These are phyloP conservation scores for Tethya wilhelma DNA, from an alignment of 37 sponge, comb jelly and placozoan genomes.

Conservation along the genomic window DNA sequence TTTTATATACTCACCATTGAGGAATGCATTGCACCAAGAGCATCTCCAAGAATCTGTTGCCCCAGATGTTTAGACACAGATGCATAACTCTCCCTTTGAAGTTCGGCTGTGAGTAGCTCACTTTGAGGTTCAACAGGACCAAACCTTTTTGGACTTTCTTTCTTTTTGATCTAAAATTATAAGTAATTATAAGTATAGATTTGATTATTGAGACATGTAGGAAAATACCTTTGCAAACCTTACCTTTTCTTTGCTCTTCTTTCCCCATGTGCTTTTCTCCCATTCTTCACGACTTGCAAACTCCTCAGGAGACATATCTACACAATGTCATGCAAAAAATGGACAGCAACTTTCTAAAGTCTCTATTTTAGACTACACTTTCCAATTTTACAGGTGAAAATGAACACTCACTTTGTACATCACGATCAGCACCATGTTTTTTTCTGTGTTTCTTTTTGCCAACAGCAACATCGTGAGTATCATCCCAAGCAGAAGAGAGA, in stretches of 20 bases:
- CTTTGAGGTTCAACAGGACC: constrained; percentile 18
- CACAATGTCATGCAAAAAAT: too few species aligned
- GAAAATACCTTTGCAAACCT: neutral
- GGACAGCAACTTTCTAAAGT: too few species aligned
- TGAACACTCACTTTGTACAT: neutral
- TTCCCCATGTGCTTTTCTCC: constrained; percentile 16
- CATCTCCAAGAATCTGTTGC: constrained; percentile 26
- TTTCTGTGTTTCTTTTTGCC: neutral
- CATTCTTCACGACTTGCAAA: constrained; percentile 34
- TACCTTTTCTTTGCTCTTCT: neutral
- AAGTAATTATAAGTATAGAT: neutral
- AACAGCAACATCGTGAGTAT: neutral
- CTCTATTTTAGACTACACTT: too few species aligned
- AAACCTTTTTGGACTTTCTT: too few species aligned
- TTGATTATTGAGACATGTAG: neutral
- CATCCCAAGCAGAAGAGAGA: constrained; percentile 49
- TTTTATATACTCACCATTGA: constrained; percentile 51
- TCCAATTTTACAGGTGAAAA: too few species aligned
- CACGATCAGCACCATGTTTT: neutral
- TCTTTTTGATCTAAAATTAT: too few species aligned
- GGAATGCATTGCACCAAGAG: constrained; percentile 42
- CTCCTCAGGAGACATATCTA: constrained; percentile 32
- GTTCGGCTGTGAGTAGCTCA: constrained; percentile 20
- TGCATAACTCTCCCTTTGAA: constrained; percentile 22
- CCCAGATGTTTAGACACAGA: constrained; percentile 44